Percentiles rank a stretch among this genome's conserved stretches.
These are phyloP conservation scores for Centropus unirufus DNA, from an alignment of 2,113 vertebrate genomes.

Conservation along the genomic window DNA sequence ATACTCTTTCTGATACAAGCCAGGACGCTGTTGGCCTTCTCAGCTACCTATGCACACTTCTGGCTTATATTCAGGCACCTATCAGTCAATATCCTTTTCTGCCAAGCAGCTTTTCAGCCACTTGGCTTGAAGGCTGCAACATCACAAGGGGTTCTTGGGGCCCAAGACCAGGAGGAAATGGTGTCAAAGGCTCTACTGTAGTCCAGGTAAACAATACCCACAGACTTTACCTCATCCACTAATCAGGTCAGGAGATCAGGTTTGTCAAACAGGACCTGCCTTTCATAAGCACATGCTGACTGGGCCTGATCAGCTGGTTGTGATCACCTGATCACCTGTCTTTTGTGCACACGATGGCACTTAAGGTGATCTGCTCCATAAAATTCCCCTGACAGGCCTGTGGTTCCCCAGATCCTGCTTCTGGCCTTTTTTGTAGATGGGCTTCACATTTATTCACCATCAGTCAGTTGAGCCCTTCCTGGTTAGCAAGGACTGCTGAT, in stretches of 20 bases:
- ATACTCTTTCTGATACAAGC: background rate
- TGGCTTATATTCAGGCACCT: rapidly evolving
- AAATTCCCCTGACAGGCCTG: background rate
- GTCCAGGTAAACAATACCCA: background rate
- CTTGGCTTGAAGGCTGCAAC: background rate
- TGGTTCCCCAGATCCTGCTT: background rate
- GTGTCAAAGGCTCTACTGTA: background rate
- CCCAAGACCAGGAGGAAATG: background rate
- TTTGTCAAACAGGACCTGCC: background rate
- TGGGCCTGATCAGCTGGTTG: background rate
- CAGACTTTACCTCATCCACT: background rate
- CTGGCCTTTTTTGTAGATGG: background rate
- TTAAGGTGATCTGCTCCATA: no score
- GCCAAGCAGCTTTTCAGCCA: background rate
- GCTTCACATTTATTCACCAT: background rate
- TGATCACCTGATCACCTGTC: no score
- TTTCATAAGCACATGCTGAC: background rate
- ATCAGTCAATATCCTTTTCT: rapidly evolving
- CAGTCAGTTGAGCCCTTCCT: background rate
- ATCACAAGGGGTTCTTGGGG: no score
- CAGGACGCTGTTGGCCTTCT: background rate
- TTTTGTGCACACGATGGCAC: no score
- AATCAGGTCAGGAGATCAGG: background rate
- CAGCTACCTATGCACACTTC: rapidly evolving
- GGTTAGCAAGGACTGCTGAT: background rate